phyloP scores from a whole-genome alignment of 2,797 vertebrate species.

The Pangasius larnaudii region DNA sequence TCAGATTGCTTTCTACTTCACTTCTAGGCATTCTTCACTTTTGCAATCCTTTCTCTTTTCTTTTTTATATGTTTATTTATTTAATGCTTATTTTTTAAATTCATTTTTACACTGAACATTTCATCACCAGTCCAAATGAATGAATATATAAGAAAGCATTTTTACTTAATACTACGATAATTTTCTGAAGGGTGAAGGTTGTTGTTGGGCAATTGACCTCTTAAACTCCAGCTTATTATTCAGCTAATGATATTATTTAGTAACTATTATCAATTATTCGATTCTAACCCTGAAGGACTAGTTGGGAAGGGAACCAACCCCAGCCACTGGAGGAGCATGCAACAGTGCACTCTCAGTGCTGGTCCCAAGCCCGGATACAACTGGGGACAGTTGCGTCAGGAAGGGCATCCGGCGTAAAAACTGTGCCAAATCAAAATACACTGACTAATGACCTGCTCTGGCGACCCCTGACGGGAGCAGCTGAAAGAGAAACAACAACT shows the following conservation, averaged over 20 bases:
- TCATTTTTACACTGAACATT: not conserved
- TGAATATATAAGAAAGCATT: not conserved
- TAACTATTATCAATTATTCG: not conserved
- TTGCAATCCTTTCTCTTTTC: not conserved
- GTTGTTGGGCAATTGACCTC: not conserved
- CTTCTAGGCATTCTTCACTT: not conserved
- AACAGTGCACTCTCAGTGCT: too few relatives aligned
- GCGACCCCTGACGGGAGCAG: too few relatives aligned
- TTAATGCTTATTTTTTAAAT: not conserved
- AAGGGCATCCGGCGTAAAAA: too few relatives aligned
- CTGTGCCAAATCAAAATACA: too few relatives aligned
- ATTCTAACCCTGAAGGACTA: too few relatives aligned
- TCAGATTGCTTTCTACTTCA: not conserved
- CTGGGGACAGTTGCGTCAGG: too few relatives aligned
- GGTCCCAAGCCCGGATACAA: too few relatives aligned
- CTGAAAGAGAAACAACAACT: too few relatives aligned
- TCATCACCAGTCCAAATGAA: not conserved
- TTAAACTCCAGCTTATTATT: not conserved
- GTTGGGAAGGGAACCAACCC: too few relatives aligned
- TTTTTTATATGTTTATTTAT: not conserved
- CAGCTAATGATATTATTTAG: not conserved
- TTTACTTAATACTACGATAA: not conserved
- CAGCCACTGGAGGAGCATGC: too few relatives aligned
- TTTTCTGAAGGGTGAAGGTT: not conserved
- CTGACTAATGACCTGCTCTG: too few relatives aligned